These are phyloP conservation scores for Xenus cinereus DNA, from an alignment of 2,113 vertebrate genomes.

Conservation along the genomic window DNA sequence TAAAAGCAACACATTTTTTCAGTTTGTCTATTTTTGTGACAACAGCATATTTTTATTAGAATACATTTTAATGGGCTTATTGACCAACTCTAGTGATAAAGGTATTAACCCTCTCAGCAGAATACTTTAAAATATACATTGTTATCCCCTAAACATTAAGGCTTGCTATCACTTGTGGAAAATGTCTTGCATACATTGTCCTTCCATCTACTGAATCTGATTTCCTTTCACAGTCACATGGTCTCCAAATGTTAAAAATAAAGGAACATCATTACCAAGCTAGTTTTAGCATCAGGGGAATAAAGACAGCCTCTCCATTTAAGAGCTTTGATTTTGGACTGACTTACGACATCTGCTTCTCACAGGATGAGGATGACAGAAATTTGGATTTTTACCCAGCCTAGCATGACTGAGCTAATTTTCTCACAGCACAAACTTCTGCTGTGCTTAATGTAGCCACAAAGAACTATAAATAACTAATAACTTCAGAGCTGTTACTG, in stretches of 20 bases:
- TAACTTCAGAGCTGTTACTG: background rate
- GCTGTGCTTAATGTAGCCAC: background rate
- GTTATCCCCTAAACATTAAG: background rate
- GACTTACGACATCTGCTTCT: background rate
- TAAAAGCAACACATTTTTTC: background rate
- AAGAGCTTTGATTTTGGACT: background rate
- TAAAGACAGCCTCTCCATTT: background rate
- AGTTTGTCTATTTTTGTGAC: background rate
- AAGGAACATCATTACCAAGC: background rate
- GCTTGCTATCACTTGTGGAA: background rate
- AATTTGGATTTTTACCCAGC: background rate
- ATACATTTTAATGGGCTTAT: background rate
- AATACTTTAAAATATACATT: background rate
- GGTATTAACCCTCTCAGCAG: background rate
- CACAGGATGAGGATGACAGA: background rate
- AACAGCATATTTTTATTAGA: background rate
- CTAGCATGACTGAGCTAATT: background rate
- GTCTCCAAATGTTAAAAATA: background rate
- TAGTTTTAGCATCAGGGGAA: background rate
- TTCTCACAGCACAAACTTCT: background rate
- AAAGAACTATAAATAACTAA: background rate
- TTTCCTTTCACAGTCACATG: background rate
- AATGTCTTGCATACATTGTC: background rate
- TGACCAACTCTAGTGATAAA: background rate
- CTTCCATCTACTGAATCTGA: background rate